Conservation (phyloP, 2,797 vertebrate species). For the Myotis myotis region DNA sequence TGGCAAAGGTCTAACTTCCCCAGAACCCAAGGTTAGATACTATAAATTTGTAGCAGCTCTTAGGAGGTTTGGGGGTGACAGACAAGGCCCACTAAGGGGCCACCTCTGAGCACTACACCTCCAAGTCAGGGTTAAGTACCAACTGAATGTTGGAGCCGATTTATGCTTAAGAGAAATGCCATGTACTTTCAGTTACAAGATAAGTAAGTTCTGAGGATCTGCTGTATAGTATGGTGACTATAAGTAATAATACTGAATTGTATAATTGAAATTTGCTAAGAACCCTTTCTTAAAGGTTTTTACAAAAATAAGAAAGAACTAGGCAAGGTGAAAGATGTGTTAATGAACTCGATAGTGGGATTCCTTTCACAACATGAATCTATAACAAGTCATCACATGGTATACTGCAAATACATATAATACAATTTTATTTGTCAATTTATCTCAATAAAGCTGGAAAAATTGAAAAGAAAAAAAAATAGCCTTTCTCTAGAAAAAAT, state of each 20-base stretch:
- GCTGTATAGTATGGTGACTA: not conserved
- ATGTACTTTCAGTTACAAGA: not conserved
- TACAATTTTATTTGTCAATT: conserved; percentile 5
- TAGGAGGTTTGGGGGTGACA: not conserved
- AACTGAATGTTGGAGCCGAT: not conserved
- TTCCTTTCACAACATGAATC: not conserved
- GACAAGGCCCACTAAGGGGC: not conserved
- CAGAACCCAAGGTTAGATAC: not conserved
- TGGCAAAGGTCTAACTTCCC: not conserved
- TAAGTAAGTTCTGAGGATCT: not conserved
- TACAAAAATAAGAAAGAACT: not conserved
- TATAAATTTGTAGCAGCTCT: not conserved
- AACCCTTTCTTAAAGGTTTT: not conserved
- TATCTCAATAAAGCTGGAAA: not conserved
- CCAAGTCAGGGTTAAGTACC: not conserved
- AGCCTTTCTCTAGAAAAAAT: conserved; percentile 19
- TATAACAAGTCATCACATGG: not conserved
- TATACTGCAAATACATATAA: not conserved
- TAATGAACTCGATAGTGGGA: not conserved
- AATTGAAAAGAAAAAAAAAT: not conserved
- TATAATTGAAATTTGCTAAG: not conserved
- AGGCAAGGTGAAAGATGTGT: not conserved
- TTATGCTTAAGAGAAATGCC: not conserved
- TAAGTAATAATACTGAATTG: not conserved
- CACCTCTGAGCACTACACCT: not conserved